phyloP scores from a whole-genome alignment of 2,888 invertebrate species.

The Apotomis betuletana region DNA sequence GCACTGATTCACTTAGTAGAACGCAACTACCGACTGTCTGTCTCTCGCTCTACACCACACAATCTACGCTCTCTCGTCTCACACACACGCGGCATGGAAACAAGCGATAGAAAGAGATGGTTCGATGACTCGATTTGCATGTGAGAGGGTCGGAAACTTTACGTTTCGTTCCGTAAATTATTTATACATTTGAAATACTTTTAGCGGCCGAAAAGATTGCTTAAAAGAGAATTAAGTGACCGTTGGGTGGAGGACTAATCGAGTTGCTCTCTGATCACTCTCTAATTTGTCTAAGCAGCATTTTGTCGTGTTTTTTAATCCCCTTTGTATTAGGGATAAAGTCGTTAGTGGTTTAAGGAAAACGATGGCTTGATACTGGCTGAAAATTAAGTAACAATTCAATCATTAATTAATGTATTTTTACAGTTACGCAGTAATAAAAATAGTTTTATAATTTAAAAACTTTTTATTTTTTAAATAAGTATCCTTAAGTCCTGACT shows the following conservation, averaged over 20 bases:
- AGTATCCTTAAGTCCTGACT: no score
- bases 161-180: slow-evolving; percentile 83
- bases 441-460: no score
- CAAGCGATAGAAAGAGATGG: slow-evolving; percentile 68
- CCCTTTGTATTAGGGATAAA: slow-evolving; percentile 25
- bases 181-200: slow-evolving; percentile 83
- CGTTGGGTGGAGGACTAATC: slow-evolving; percentile 60
- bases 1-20: slow-evolving; percentile 83
- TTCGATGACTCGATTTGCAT: slow-evolving; percentile 83
- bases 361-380: not conserved
- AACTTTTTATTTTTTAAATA: no score
- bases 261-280: slow-evolving; percentile 51
- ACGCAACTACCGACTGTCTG: slow-evolving; percentile 76
- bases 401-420: no score
- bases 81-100: slow-evolving; percentile 51
- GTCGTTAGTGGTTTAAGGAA: slow-evolving; percentile 14
- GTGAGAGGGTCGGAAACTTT: slow-evolving; percentile 74
- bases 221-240: slow-evolving; percentile 77
- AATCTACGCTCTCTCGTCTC: slow-evolving; percentile 52
- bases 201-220: slow-evolving; percentile 77
- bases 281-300: slow-evolving; percentile 35
- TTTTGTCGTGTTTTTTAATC: slow-evolving; percentile 38
- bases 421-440: no score
- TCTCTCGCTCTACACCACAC: slow-evolving; percentile 66
- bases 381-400: not conserved